phyloP scores from a whole-genome alignment of 2,113 vertebrate genomes.

The Aphyosemion australe region DNA sequence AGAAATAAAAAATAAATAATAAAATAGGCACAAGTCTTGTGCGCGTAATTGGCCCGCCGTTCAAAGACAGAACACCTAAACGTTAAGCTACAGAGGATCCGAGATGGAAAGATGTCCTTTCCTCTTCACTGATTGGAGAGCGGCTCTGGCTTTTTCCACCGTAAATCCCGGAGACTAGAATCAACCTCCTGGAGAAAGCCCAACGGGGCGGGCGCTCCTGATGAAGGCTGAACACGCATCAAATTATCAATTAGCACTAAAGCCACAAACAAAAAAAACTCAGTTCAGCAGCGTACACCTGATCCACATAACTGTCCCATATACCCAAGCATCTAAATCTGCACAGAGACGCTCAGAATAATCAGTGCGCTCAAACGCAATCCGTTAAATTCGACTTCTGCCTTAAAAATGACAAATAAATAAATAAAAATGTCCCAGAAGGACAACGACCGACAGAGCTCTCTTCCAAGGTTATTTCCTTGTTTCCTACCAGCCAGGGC shows the following conservation, averaged over 20 bases:
- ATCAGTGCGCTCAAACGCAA: background rate
- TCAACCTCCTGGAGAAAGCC: conserved; percentile 61
- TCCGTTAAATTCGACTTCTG: background rate
- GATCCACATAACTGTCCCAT: background rate
- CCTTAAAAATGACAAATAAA: background rate
- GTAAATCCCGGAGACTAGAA: conserved; percentile 65
- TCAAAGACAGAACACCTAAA: background rate
- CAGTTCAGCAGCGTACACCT: background rate
- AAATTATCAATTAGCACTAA: conserved; percentile 36
- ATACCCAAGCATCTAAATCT: background rate
- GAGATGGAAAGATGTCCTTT: background rate
- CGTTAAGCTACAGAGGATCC: background rate
- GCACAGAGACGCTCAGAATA: background rate
- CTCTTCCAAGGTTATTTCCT: conserved; percentile 33
- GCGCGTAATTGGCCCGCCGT: conserved; percentile 28
- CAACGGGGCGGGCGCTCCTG: conserved; percentile 67
- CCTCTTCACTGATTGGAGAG: conserved; percentile 37
- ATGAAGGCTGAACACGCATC: conserved; percentile 48
- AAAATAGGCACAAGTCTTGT: conserved; percentile 37
- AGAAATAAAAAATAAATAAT: background rate
- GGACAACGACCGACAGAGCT: background rate
- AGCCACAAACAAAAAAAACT: background rate
- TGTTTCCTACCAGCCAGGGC: conserved; percentile 37
- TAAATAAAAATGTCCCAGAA: background rate
- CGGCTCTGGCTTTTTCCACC: conserved; percentile 47